These are phyloP conservation scores for Syrista parreyssii DNA, from an alignment of 2,888 invertebrate genomes.

Conservation along the genomic window DNA sequence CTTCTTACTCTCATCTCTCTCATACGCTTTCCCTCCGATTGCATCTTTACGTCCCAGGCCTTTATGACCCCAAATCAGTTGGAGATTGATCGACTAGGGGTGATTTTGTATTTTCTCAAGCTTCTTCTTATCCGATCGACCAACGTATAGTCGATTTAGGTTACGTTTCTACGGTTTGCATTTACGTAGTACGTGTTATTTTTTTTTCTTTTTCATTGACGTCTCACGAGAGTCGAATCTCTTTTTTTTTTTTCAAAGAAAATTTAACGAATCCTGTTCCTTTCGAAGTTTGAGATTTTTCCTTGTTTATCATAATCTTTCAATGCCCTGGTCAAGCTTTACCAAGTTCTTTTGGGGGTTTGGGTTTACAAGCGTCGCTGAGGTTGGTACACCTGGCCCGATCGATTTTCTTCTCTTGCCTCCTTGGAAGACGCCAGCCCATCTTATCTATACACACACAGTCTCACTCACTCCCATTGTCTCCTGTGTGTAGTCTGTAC, in stretches of 20 bases:
- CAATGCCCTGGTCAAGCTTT: background rate
- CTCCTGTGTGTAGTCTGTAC: background rate
- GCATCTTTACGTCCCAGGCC: background rate
- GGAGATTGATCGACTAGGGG: background rate
- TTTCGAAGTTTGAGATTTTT: background rate
- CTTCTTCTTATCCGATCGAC: background rate
- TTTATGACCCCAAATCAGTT: background rate
- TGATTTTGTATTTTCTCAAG: background rate
- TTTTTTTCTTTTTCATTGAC: background rate
- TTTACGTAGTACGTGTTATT: background rate
- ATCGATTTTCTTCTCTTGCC: background rate
- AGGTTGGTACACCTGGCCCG: background rate
- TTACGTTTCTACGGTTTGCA: background rate
- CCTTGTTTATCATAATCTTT: no score
- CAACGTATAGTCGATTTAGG: background rate
- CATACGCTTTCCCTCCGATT: conserved; percentile 1
- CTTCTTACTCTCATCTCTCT: conserved; percentile 7
- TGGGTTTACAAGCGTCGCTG: background rate
- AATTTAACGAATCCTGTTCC: background rate
- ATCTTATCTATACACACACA: background rate
- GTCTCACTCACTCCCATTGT: background rate
- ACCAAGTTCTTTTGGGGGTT: background rate
- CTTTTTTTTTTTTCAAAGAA: background rate
- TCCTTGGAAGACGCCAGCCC: background rate
- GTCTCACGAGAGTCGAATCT: background rate